Evolutionary conservation across 2,888 invertebrate species (phyloP).

Genomic region (Campoplex nolae): DNA sequence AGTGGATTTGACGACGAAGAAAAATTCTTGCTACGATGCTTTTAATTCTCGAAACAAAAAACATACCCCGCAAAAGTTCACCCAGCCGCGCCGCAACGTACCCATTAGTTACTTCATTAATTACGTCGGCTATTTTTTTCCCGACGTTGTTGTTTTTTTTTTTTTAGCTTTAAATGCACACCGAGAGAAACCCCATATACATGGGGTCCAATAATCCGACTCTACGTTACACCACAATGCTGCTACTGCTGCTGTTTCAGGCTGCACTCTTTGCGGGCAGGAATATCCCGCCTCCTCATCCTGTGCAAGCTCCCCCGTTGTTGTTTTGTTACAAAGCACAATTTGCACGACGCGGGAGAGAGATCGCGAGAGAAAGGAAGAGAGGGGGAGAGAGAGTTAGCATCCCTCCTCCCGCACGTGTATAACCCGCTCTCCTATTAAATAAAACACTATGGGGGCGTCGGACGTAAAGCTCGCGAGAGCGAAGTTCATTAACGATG

Average conservation of each 20-base stretch:
- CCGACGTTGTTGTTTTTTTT: constrained; percentile 70
- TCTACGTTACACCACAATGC: constrained; percentile 75
- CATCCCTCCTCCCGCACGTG: constrained; percentile 57
- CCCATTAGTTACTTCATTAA: constrained; percentile 81
- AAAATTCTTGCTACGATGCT: constrained; percentile 1
- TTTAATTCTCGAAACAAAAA: constrained; percentile 30
- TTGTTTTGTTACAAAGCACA: constrained; percentile 81
- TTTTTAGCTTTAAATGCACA: constrained; percentile 57
- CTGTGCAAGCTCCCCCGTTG: constrained; percentile 68
- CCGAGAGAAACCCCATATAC: constrained; percentile 50
- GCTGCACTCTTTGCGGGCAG: constrained; percentile 50
- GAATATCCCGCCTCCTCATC: constrained; percentile 51
- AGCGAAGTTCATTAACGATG: constrained; percentile 80
- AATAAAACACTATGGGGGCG: constrained; percentile 79
- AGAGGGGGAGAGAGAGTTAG: constrained; percentile 20
- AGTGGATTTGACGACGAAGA: constrained; percentile 39
- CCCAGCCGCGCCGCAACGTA: constrained; percentile 65
- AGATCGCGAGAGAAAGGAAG: constrained; percentile 37
- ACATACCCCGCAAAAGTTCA: constrained; percentile 67
- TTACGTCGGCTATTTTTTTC: constrained; percentile 80
- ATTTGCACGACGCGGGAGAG: constrained; percentile 70
- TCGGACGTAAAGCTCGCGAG: constrained; percentile 76
- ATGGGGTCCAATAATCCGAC: constrained; percentile 80
- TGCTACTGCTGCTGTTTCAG: constrained; percentile 68
- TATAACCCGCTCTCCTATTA: constrained; percentile 79